Evolutionary conservation across 2,113 vertebrate genomes (phyloP).

Genomic region (Hiodon tergisus): DNA sequence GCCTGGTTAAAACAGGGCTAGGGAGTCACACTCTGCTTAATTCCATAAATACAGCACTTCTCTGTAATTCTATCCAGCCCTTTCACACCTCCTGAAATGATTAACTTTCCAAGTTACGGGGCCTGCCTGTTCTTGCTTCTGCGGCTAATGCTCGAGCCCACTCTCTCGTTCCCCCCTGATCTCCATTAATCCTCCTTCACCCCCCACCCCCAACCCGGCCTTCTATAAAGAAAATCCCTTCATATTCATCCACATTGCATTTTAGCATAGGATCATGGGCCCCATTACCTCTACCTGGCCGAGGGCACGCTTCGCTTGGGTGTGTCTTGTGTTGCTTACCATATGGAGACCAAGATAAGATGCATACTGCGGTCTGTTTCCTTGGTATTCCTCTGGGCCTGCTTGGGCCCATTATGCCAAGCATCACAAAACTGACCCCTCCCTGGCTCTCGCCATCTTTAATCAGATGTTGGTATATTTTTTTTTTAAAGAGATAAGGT

Average conservation of each 20-base stretch:
- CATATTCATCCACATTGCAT: slow-evolving; percentile 5
- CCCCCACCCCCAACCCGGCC: slow-evolving; percentile 17
- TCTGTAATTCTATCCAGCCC: slow-evolving; percentile 53
- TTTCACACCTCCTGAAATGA: slow-evolving; percentile 47
- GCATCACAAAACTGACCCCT: not conserved
- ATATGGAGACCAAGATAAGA: slow-evolving; percentile 26
- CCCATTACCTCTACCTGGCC: slow-evolving; percentile 10
- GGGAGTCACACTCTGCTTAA: slow-evolving; percentile 56
- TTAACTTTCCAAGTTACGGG: slow-evolving; percentile 35
- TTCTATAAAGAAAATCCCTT: slow-evolving; percentile 12
- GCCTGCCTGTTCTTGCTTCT: slow-evolving; percentile 16
- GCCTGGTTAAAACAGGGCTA: slow-evolving; percentile 56
- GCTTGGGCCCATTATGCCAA: not conserved
- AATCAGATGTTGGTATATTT: no score
- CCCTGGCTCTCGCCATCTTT: no score
- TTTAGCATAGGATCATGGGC: slow-evolving; percentile 15
- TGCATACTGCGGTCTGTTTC: not conserved
- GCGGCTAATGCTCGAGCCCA: slow-evolving; percentile 30
- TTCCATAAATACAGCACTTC: slow-evolving; percentile 47
- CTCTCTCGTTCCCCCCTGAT: slow-evolving; percentile 31
- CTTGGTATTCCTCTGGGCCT: not conserved
- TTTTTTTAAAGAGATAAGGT: no score
- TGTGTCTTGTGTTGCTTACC: not conserved
- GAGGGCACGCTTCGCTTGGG: not conserved
- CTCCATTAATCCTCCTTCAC: slow-evolving; percentile 34